Conservation (phyloP, 2,797 vertebrate species). For the Enteromius trimaculatus region DNA sequence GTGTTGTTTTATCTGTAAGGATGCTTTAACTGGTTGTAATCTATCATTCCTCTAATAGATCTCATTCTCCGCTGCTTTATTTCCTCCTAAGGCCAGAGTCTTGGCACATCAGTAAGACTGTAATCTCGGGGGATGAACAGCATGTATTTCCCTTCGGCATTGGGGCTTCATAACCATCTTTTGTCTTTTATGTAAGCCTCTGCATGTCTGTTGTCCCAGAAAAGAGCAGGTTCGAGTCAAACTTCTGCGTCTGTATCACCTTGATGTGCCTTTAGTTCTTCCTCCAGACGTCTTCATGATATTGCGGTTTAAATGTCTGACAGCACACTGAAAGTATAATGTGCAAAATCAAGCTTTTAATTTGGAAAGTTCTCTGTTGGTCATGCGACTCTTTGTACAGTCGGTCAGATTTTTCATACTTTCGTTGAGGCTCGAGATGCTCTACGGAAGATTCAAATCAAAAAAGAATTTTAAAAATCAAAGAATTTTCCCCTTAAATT, state of each 20-base stretch:
- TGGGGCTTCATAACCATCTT: slow-evolving; percentile 8
- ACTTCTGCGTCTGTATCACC: neutral
- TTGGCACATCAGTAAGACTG: slow-evolving; percentile 23
- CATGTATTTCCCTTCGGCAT: neutral
- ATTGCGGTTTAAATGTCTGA: neutral
- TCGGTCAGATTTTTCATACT: neutral
- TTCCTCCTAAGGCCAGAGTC: slow-evolving; percentile 4
- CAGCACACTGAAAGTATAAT: neutral
- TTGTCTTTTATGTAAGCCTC: slow-evolving; percentile 1
- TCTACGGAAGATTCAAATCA: neutral
- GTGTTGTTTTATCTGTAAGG: slow-evolving; percentile 4
- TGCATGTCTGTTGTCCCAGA: neutral
- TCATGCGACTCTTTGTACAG: neutral
- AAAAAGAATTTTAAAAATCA: neutral
- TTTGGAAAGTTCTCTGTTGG: neutral
- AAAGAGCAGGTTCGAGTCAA: slow-evolving; percentile 17
- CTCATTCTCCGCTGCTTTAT: slow-evolving; percentile 23
- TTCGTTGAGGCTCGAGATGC: neutral
- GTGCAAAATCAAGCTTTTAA: neutral
- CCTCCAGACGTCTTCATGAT: neutral
- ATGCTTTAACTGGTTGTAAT: slow-evolving; percentile 13
- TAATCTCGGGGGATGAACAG: slow-evolving; percentile 24
- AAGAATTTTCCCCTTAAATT: neutral
- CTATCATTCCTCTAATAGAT: slow-evolving; percentile 20
- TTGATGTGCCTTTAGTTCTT: neutral